A percentile compares a stretch with the other conserved stretches of the same genome.
These are phyloP conservation scores for Struthio camelus DNA, from an alignment of 2,113 vertebrate genomes.

Conservation along the genomic window DNA sequence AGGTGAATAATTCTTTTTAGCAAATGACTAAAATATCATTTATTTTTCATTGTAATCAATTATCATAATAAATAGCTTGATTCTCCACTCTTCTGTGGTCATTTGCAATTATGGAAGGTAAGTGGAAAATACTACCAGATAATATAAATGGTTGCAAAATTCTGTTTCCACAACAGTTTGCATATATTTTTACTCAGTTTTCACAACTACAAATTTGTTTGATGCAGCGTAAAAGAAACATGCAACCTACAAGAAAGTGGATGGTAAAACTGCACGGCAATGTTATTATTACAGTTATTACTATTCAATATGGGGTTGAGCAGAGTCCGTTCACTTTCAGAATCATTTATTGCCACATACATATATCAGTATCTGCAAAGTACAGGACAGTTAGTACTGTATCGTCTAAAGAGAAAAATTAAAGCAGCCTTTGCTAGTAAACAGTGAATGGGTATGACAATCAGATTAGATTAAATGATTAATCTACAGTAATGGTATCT, in stretches of 20 bases:
- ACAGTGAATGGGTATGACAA: background rate
- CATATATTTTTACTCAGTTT: background rate
- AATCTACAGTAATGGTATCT: background rate
- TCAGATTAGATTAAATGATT: constrained; percentile 15
- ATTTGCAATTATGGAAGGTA: background rate
- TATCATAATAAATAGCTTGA: background rate
- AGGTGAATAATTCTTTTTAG: background rate
- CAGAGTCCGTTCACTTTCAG: background rate
- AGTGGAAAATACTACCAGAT: background rate
- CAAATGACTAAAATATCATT: background rate
- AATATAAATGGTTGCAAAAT: background rate
- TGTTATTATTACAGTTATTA: background rate
- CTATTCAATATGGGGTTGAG: background rate
- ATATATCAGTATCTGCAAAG: background rate
- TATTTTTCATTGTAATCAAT: background rate
- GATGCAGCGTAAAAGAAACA: background rate
- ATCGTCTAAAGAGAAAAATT: background rate
- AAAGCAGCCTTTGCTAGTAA: background rate
- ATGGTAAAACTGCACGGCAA: background rate
- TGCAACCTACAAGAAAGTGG: background rate
- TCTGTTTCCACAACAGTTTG: background rate
- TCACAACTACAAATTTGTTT: background rate
- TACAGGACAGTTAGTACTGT: background rate
- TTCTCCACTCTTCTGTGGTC: background rate
- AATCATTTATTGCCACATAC: background rate